Evolutionary conservation across 2,888 invertebrate species (phyloP).

Genomic region (Pyrochroa serraticornis): DNA sequence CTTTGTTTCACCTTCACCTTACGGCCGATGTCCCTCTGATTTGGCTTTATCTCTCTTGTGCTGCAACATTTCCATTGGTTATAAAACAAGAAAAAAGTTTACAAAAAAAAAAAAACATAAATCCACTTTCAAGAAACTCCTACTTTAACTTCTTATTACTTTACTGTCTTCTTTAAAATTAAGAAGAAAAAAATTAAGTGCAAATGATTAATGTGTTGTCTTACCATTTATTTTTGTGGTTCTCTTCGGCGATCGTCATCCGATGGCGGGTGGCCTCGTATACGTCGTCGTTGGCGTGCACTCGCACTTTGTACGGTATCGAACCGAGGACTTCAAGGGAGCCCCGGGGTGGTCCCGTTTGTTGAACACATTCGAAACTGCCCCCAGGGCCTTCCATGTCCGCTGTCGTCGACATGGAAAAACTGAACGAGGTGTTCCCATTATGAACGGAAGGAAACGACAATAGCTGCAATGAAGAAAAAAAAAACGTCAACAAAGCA

Average conservation of each 20-base stretch:
- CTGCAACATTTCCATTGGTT: slow-evolving; percentile 60
- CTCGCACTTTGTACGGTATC: slow-evolving; percentile 85
- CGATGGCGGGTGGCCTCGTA: slow-evolving; percentile 91
- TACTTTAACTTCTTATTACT: too few relatives aligned
- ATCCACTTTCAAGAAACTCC: background rate
- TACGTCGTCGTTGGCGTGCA: slow-evolving; percentile 94
- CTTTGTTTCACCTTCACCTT: slow-evolving; percentile 79
- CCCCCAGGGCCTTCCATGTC: slow-evolving; percentile 86
- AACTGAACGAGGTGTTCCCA: slow-evolving; percentile 71
- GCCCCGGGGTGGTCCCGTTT: slow-evolving; percentile 59
- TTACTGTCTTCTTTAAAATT: too few relatives aligned
- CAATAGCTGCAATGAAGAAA: slow-evolving; percentile 68
- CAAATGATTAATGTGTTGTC: slow-evolving; percentile 21
- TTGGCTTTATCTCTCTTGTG: slow-evolving; percentile 92
- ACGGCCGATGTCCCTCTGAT: slow-evolving; percentile 86
- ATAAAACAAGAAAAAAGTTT: background rate
- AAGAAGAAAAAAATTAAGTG: background rate
- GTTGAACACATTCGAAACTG: slow-evolving; percentile 90
- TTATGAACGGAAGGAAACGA: slow-evolving; percentile 72
- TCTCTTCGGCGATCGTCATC: slow-evolving; percentile 91
- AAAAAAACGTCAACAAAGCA: slow-evolving; percentile 1
- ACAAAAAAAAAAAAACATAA: background rate
- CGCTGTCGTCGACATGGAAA: slow-evolving; percentile 77
- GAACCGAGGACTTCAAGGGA: slow-evolving; percentile 84
- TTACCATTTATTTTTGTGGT: slow-evolving; percentile 92